Base-by-base conservation (phyloP, 2,888 invertebrate species). In the Chloroclysta siterata region DNA sequence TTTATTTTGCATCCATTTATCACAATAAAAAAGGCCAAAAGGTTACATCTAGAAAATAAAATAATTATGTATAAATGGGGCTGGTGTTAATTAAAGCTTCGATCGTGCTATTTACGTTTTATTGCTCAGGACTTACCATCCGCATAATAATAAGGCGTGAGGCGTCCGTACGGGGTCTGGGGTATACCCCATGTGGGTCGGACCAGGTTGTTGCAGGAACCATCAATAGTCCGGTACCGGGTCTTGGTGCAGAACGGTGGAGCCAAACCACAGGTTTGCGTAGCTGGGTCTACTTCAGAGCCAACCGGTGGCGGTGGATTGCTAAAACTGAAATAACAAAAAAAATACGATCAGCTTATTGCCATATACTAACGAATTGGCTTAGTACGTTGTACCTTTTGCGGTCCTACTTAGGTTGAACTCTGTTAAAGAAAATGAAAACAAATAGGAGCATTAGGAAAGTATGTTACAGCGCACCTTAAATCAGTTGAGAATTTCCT, bases 121-220 rank as follows among this genome's bases (percentile, higher is more conserved):
- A 47, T 48, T n/a, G 48, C 28, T 48, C n/a, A 39, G 4, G 8
- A 55, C 93, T 86, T 84, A 96, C 96, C 95, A 81, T 96, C 96
- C 54, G 93, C 94, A 81, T 96, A 96, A 69, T 94, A 94, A 22
- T 95, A 93, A 0, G 94, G 94, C 15, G 95, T 75, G 36, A 96
- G 83, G 70, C 96, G 90, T 47, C 93, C 94, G 69, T 96, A 96
- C 0, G 95, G 95, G 0, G 95, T 95, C 76, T 96, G 95, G 0
- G 97, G 95, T 55, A 94, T 94, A 13, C 99, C 99, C 94, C 97
- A 95, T 7, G 95, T 94, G 0, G 99, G 97, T 72, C 96, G 94
- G 64, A 94, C 92, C 53, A 97, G 87, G 86, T 99, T 99, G 85
- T 99, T 99, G 83, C 99, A 99, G 0, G 98, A 95, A 0, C 99